Evolutionary conservation across 2,888 invertebrate genomes (phyloP).

Genomic region (Papilio gigon): DNA sequence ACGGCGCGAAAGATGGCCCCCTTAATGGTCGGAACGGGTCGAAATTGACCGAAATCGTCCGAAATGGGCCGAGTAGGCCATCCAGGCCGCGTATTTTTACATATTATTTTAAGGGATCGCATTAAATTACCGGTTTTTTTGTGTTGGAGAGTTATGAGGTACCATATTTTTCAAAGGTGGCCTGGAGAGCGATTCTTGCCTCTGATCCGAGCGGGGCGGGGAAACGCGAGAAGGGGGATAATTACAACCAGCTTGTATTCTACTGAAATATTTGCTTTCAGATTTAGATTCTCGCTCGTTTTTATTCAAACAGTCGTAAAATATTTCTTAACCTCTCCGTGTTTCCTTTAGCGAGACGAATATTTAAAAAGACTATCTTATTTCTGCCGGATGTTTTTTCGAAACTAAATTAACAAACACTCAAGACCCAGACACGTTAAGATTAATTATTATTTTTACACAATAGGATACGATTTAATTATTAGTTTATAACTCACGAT

Average conservation of each 20-base stretch:
- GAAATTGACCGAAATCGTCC: conserved; percentile 65
- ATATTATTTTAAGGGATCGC: conserved; percentile 72
- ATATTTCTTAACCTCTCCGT: conserved; percentile 7
- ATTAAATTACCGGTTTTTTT: conserved; percentile 76
- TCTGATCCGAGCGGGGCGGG: conserved; percentile 58
- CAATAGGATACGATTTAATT: no score
- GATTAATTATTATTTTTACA: no score
- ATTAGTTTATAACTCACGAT: no score
- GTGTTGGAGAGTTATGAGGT: conserved; percentile 67
- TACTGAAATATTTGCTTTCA: conserved; percentile 42
- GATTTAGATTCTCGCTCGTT: conserved; percentile 32
- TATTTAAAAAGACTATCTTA: neutral
- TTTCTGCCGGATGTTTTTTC: neutral
- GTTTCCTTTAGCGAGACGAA: neutral
- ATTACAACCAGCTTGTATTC: conserved; percentile 59
- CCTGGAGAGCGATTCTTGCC: conserved; percentile 66
- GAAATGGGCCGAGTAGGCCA: conserved; percentile 62
- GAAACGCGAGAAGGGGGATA: conserved; percentile 60
- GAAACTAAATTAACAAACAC: no score
- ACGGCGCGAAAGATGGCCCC: conserved; percentile 68
- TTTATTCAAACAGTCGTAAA: neutral
- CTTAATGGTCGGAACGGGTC: conserved; percentile 67
- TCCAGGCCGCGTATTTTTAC: conserved; percentile 70
- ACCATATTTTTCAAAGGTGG: conserved; percentile 74
- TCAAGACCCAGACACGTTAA: no score